phyloP scores from a whole-genome alignment of 2,888 invertebrate genomes.

The Eupsilia transversa region DNA sequence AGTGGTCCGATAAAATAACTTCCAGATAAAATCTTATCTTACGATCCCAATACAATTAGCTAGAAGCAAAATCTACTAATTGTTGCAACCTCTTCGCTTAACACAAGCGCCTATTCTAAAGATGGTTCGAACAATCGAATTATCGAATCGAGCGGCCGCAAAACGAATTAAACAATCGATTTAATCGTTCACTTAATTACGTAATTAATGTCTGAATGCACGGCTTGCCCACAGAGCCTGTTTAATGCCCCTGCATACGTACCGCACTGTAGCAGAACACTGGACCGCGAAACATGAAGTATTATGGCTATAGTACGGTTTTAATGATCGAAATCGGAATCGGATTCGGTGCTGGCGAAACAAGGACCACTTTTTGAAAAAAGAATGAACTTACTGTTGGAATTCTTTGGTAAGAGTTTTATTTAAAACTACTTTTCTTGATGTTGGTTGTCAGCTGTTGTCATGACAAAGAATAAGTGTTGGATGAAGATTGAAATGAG shows the following conservation, averaged over 20 bases:
- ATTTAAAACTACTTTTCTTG: not conserved
- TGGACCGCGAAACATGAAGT: conserved; percentile 64
- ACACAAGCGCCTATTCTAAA: conserved; percentile 50
- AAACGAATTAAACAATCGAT: conserved; percentile 85
- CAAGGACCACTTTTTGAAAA: conserved; percentile 38
- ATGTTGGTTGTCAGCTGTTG: not conserved
- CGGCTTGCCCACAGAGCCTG: conserved; percentile 65
- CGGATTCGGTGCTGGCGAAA: conserved; percentile 37
- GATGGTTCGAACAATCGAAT: conserved; percentile 70
- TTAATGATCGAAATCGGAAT: conserved; percentile 61
- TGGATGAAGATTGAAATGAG: not conserved
- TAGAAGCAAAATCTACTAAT: conserved; percentile 55
- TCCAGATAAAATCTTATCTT: conserved; percentile 36
- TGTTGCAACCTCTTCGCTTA: conserved; percentile 48
- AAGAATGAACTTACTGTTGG: conserved; percentile 14
- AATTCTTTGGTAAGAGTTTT: conserved; percentile 13
- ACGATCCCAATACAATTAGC: conserved; percentile 49
- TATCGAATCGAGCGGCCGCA: conserved; percentile 74
- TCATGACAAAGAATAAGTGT: not conserved
- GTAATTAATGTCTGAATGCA: conserved; percentile 82
- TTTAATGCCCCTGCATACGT: conserved; percentile 70
- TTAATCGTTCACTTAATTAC: conserved; percentile 85
- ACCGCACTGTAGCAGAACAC: conserved; percentile 62
- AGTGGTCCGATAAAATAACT: conserved; percentile 27
- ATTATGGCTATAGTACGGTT: conserved; percentile 60